Evolutionary conservation across 1,140 invertebrate genomes (phyloP), one percentile per base, ranked within the genome.

Genomic region (Caenorhabditis latens): DNA sequence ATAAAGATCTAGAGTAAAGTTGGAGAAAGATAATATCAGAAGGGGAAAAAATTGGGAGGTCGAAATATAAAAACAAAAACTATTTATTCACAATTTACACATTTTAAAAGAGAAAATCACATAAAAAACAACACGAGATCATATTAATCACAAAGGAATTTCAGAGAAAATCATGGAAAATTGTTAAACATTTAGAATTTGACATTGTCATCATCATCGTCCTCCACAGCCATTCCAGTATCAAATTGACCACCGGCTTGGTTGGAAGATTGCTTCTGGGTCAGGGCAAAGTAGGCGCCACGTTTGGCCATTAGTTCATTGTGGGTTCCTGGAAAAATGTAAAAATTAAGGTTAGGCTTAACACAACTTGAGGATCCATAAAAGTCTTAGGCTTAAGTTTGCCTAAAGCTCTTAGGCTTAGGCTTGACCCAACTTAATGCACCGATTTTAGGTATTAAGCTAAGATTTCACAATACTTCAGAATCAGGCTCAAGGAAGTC

Each of bases 221-320:
- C 61, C 16, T 50, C 61, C 24, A 43, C 42, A 50, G 46, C 71
- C 4, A n/a, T 14, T n/a, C 53, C 24, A 21, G 24, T 48, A 21
- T 53, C 61, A 5, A 21, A 50, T 16, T 63, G 14, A 57, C 75
- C 67, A 9, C 58, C 75, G 57, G 75, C 21, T 21, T 83, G 71
- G 24, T 79, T 79, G 13, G n/a, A 8, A 24, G 84, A 61, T 16
- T 89, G 89, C 71, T 89, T 90, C 58, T 87, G 84, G 6, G 84
- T 89, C 86, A 97, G 93, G 89, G 95, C 95, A 93, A 95, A 95
- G 93, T 97, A 97, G 1, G 96, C 94, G 1, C 96, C 96, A 90
- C 95, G 94, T 83, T 94, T 94, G 8, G 94, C 93, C 24, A 97
- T 94, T 7, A 98, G 93, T 91, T 97, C 95, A 16, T 95, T 94